Evolutionary conservation across 2,797 vertebrate species (phyloP).

Genomic region (Cryptoprocta ferox): DNA sequence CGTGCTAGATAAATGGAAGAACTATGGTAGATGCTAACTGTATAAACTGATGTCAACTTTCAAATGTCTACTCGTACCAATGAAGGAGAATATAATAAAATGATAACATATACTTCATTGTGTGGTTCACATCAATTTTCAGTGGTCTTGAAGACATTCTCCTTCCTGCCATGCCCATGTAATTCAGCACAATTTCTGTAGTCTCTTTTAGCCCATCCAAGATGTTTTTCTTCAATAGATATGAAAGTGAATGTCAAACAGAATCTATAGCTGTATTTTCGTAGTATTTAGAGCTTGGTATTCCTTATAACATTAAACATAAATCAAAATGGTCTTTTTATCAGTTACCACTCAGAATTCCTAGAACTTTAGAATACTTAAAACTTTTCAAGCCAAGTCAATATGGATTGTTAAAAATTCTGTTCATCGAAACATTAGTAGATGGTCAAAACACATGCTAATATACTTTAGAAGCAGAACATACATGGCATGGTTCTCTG

Average conservation of each 20-base stretch:
- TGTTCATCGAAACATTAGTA: slow-evolving; percentile 17
- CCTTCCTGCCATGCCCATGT: neutral
- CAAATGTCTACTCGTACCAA: neutral
- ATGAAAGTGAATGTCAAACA: slow-evolving; percentile 25
- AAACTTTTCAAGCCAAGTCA: slow-evolving; percentile 37
- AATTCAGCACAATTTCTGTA: neutral
- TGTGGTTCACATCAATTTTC: neutral
- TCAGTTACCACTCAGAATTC: neutral
- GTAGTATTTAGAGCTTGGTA: neutral
- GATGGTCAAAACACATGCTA: slow-evolving; percentile 4
- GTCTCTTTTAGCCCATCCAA: neutral
- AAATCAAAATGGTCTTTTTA: neutral
- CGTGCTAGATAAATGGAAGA: neutral
- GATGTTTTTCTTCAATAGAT: neutral
- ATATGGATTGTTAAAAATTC: neutral
- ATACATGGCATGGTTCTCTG: neutral
- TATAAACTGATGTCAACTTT: neutral
- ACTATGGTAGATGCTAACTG: neutral
- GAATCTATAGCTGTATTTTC: neutral
- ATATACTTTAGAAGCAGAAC: neutral
- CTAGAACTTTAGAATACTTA: slow-evolving; percentile 10
- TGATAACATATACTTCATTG: neutral
- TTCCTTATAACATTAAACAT: neutral
- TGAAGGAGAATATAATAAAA: neutral
- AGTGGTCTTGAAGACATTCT: neutral